Conservation (phyloP, 2,888 invertebrate species). For the Prostheceraeus crozeri region DNA sequence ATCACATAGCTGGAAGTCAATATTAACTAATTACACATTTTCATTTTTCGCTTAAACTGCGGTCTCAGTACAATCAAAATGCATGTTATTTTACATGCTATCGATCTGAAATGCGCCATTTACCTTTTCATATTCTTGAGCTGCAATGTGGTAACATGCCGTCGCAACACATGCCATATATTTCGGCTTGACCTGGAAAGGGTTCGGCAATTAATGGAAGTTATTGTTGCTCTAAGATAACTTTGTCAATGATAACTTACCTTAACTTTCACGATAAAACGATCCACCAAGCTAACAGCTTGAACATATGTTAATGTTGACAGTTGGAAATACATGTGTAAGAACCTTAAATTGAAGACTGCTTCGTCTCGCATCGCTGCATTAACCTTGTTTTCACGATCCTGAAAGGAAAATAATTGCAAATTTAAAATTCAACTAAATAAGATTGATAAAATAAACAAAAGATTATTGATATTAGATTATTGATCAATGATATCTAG, state of each 20-base stretch:
- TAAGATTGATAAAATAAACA: too few relatives aligned
- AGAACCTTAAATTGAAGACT: constrained; percentile 45
- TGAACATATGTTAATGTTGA: constrained; percentile 46
- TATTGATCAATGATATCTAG: too few relatives aligned
- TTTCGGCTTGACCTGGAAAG: constrained; percentile 44
- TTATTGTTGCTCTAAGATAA: too few relatives aligned
- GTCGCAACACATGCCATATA: constrained; percentile 48
- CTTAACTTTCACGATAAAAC: constrained; percentile 48
- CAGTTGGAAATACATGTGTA: constrained; percentile 48
- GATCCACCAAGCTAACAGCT: constrained; percentile 46
- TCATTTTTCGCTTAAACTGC: too few relatives aligned
- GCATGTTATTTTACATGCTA: too few relatives aligned
- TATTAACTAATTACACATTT: too few relatives aligned
- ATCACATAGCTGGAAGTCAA: too few relatives aligned
- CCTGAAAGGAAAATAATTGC: constrained; percentile 8
- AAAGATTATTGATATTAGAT: too few relatives aligned
- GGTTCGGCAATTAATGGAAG: too few relatives aligned
- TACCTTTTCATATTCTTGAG: constrained; percentile 40
- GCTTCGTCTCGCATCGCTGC: constrained; percentile 25
- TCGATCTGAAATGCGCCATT: too few relatives aligned
- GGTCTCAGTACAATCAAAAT: too few relatives aligned
- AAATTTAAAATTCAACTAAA: too few relatives aligned
- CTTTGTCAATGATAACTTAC: constrained; percentile 40
- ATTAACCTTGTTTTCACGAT: constrained; percentile 17
- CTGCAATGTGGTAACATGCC: constrained; percentile 48